Conservation (phyloP, 2,888 invertebrate species). For the Lasioglossum figueresi region DNA sequence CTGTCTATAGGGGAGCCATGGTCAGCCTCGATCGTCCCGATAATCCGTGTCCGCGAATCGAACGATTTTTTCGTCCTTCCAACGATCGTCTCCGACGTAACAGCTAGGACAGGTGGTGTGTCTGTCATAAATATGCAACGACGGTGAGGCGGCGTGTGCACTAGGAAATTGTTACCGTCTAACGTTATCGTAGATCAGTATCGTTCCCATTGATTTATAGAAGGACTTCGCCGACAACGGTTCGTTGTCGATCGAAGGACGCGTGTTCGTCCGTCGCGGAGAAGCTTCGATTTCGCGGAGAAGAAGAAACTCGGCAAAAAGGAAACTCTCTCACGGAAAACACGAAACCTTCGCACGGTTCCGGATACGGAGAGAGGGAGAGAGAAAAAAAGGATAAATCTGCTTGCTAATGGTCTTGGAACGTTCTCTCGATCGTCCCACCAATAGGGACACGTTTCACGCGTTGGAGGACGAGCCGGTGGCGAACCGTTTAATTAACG, state of each 20-base stretch:
- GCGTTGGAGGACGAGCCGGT: background rate
- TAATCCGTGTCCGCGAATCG: conserved; percentile 59
- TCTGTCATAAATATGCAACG: conserved; percentile 39
- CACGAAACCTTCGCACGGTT: conserved; percentile 14
- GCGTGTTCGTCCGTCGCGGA: conserved; percentile 7
- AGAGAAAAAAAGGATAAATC: background rate
- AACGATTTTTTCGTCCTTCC: conserved; percentile 43
- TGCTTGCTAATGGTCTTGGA: conserved; percentile 31
- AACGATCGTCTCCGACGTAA: background rate
- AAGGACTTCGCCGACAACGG: conserved; percentile 54
- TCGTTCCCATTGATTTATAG: conserved; percentile 68
- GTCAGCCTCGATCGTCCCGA: conserved; percentile 51
- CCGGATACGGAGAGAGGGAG: background rate
- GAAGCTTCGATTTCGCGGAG: conserved; percentile 27
- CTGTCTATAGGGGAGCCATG: conserved; percentile 17
- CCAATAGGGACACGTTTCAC: background rate
- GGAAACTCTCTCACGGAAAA: background rate
- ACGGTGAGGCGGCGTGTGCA: background rate
- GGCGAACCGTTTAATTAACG: conserved; percentile 53
- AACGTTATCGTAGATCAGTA: conserved; percentile 61
- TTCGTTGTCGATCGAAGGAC: conserved; percentile 61
- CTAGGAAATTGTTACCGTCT: conserved; percentile 60
- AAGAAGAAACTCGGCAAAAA: background rate
- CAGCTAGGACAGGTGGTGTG: background rate
- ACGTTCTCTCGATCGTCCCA: background rate